A percentile compares a stretch with the other conserved stretches of the same genome.
Conservation (phyloP, 2,113 vertebrate genomes). For the Candoia aspera region DNA sequence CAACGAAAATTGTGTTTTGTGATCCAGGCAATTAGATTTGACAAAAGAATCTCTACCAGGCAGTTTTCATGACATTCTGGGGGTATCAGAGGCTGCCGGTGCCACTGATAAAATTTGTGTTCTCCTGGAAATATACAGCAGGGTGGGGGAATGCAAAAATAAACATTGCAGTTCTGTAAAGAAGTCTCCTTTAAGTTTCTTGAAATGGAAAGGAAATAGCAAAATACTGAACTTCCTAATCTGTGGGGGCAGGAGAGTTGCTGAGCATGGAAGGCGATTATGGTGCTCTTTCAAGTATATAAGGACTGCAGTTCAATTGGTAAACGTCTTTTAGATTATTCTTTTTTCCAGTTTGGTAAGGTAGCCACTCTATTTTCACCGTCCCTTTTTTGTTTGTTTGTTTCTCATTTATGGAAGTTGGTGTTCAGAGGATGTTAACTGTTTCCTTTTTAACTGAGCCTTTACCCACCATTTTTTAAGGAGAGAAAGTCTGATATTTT, state of each 20-base stretch:
- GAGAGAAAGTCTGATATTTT: no score
- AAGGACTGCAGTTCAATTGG: slow-evolving; percentile 8
- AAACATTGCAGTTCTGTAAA: slow-evolving; percentile 28
- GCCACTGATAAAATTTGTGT: slow-evolving; percentile 25
- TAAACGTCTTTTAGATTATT: not conserved
- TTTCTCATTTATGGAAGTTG: not conserved
- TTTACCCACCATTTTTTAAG: no score
- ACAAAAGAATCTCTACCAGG: slow-evolving; percentile 65
- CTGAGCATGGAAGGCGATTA: not conserved
- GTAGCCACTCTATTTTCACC: not conserved
- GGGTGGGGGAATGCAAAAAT: slow-evolving; percentile 32
- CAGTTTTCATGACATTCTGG: slow-evolving; percentile 48
- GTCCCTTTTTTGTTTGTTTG: not conserved
- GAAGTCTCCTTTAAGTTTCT: slow-evolving; percentile 41
- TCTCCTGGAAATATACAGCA: slow-evolving; percentile 31
- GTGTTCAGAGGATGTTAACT: not conserved
- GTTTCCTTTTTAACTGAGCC: not conserved
- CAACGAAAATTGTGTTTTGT: slow-evolving; percentile 63
- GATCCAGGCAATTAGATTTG: slow-evolving; percentile 70
- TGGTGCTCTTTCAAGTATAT: slow-evolving; percentile 10
- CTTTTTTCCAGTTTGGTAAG: fast-evolving
- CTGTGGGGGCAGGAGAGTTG: slow-evolving; percentile 23
- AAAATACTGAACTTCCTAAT: slow-evolving; percentile 42
- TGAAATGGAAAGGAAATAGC: slow-evolving; percentile 26
- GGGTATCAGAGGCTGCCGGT: slow-evolving; percentile 62